These are phyloP conservation scores for Ctenopoma kingsleyae DNA, from an alignment of 2,797 vertebrate species.

Conservation along the genomic window DNA sequence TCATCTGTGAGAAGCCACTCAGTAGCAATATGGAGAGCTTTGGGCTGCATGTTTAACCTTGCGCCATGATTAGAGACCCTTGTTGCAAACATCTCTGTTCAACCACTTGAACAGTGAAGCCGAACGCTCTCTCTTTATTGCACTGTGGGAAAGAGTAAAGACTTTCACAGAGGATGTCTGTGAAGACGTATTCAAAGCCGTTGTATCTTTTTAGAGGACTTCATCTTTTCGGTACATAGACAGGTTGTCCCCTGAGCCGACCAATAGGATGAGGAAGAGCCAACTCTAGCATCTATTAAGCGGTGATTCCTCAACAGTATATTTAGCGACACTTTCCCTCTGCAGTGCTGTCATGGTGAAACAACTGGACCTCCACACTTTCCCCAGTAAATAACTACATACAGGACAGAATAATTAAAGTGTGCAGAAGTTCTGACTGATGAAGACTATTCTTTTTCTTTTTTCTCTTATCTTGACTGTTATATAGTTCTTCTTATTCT, in stretches of 20 bases:
- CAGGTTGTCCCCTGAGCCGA: constrained; percentile 12
- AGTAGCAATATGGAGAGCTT: constrained; percentile 17
- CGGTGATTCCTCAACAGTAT: constrained; percentile 45
- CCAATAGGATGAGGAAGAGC: constrained; percentile 28
- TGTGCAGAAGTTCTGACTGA: constrained; percentile 26
- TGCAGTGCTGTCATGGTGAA: constrained; percentile 24
- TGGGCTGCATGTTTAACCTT: constrained; percentile 53
- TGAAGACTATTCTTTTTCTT: background rate
- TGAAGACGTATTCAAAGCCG: constrained; percentile 16
- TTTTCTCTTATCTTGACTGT: too few relatives aligned
- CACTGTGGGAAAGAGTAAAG: background rate
- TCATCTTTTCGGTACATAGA: constrained; percentile 32
- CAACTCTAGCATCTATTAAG: constrained; percentile 45
- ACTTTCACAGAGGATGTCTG: background rate
- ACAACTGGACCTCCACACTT: constrained; percentile 5
- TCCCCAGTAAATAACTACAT: constrained; percentile 17
- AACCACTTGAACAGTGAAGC: constrained; percentile 18
- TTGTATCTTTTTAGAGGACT: constrained; percentile 16
- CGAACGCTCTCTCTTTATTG: background rate
- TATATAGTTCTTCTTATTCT: background rate
- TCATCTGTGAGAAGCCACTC: constrained; percentile 31
- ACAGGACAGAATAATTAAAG: constrained; percentile 38
- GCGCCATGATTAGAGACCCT: constrained; percentile 30
- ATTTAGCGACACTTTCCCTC: constrained; percentile 23
- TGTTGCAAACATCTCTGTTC: constrained; percentile 20